Evolutionary conservation across 2,888 invertebrate genomes (phyloP).

Genomic region (Clostera curtula): DNA sequence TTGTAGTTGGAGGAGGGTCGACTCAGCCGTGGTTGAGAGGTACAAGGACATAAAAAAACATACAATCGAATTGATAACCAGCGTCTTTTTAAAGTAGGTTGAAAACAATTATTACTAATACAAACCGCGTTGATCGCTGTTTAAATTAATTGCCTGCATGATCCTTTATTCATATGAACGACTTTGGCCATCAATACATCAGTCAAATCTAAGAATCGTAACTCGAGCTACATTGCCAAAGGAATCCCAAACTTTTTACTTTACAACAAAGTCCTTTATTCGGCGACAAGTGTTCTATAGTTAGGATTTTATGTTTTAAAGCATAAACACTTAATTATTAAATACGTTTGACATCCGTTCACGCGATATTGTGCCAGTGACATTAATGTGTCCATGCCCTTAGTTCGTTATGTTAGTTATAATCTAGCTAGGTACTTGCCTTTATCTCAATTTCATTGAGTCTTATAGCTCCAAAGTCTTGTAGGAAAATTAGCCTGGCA

Average conservation of each 20-base stretch:
- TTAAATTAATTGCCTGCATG: constrained; percentile 39
- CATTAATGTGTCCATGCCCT: constrained; percentile 26
- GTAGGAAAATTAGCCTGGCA: too few relatives aligned
- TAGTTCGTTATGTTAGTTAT: constrained; percentile 17
- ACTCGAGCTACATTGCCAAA: not conserved
- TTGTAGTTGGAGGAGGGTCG: too few relatives aligned
- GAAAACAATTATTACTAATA: constrained; percentile 31
- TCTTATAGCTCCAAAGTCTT: too few relatives aligned
- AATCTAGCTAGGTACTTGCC: too few relatives aligned
- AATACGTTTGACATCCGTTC: constrained; percentile 49
- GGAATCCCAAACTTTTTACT: not conserved
- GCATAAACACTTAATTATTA: constrained; percentile 35
- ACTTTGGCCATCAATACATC: constrained; percentile 38
- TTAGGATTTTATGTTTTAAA: constrained; percentile 6
- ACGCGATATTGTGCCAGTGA: constrained; percentile 37
- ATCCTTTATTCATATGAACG: constrained; percentile 36
- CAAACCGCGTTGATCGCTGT: constrained; percentile 34
- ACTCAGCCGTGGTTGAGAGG: too few relatives aligned
- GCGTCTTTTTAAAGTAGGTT: too few relatives aligned
- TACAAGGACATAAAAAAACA: too few relatives aligned
- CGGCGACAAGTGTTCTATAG: rapidly evolving
- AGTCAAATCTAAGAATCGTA: constrained; percentile 8
- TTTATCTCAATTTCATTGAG: too few relatives aligned
- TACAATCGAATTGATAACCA: too few relatives aligned
- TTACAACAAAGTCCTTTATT: not conserved